A percentile compares a stretch with the other conserved stretches of the same genome.
These are phyloP conservation scores for Himantopus leucocephalus DNA, from an alignment of 2,113 vertebrate genomes.

Conservation along the genomic window DNA sequence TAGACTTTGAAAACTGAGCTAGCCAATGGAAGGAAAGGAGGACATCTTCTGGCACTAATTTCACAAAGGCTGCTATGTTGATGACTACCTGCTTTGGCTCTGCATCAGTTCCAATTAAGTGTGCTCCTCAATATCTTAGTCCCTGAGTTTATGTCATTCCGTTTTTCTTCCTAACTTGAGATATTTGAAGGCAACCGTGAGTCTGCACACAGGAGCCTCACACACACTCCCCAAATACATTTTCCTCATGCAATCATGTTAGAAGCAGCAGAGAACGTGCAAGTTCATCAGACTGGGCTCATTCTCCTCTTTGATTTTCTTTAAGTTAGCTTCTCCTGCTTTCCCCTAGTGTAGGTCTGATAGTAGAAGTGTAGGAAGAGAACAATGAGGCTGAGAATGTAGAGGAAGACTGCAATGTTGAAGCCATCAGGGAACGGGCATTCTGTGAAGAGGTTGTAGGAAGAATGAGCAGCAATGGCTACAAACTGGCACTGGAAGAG, in stretches of 20 bases:
- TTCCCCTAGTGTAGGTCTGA: conserved; percentile 51
- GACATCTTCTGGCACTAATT: background rate
- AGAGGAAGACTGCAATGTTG: conserved; percentile 59
- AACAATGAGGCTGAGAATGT: conserved; percentile 70
- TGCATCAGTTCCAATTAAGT: background rate
- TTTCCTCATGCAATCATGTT: background rate
- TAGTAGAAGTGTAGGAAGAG: conserved; percentile 75
- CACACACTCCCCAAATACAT: background rate
- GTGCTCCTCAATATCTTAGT: background rate
- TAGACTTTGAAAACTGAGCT: background rate
- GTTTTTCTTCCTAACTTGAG: background rate
- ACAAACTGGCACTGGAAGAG: conserved; percentile 74
- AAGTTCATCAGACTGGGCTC: background rate
- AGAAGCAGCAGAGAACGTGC: background rate
- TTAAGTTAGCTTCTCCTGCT: conserved; percentile 25
- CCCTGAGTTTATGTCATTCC: background rate
- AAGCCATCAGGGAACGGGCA: conserved; percentile 67
- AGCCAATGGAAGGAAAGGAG: background rate
- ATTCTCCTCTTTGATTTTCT: background rate
- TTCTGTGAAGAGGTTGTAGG: conserved; percentile 73
- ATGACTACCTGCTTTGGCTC: background rate
- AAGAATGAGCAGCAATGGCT: conserved; percentile 69
- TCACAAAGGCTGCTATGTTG: background rate
- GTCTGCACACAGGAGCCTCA: background rate
- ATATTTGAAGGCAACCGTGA: background rate